phyloP scores from a whole-genome alignment of 2,888 invertebrate genomes.

The Priocnemis perturbator region DNA sequence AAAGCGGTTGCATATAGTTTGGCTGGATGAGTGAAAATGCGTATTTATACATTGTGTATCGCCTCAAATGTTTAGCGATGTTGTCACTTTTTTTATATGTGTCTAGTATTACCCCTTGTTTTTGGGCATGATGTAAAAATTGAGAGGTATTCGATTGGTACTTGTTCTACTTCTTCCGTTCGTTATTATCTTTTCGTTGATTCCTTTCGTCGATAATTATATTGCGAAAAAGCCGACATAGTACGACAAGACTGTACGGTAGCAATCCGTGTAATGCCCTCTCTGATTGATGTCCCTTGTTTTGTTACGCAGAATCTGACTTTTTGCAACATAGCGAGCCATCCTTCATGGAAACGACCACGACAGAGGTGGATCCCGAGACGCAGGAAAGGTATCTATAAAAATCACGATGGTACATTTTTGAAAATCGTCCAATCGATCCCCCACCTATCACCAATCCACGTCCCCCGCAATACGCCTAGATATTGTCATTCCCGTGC shows the following conservation, averaged over 20 bases:
- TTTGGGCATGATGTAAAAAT: slow-evolving; percentile 73
- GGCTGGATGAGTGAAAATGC: slow-evolving; percentile 62
- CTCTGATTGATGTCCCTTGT: slow-evolving; percentile 49
- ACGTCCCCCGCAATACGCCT: no score
- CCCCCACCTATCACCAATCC: no score
- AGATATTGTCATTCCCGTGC: neutral
- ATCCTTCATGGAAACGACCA: slow-evolving; percentile 77
- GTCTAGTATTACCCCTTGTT: slow-evolving; percentile 71
- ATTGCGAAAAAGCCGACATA: slow-evolving; percentile 60
- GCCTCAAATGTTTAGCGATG: slow-evolving; percentile 68
- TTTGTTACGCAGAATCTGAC: slow-evolving; percentile 77
- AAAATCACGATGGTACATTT: no score
- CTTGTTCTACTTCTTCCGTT: slow-evolving; percentile 50
- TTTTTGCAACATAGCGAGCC: slow-evolving; percentile 80
- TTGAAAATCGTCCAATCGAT: no score
- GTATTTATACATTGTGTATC: slow-evolving; percentile 60
- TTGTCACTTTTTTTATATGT: slow-evolving; percentile 72
- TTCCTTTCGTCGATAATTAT: slow-evolving; percentile 11
- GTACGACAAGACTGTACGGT: slow-evolving; percentile 33
- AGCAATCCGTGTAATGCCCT: neutral
- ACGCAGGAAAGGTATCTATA: slow-evolving; percentile 76
- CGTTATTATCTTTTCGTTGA: no score
- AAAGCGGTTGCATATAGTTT: slow-evolving; percentile 58
- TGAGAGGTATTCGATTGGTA: slow-evolving; percentile 58
- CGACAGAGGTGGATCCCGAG: slow-evolving; percentile 76